phyloP scores from a whole-genome alignment of 2,888 invertebrate species.

The Dasypolia templi region DNA sequence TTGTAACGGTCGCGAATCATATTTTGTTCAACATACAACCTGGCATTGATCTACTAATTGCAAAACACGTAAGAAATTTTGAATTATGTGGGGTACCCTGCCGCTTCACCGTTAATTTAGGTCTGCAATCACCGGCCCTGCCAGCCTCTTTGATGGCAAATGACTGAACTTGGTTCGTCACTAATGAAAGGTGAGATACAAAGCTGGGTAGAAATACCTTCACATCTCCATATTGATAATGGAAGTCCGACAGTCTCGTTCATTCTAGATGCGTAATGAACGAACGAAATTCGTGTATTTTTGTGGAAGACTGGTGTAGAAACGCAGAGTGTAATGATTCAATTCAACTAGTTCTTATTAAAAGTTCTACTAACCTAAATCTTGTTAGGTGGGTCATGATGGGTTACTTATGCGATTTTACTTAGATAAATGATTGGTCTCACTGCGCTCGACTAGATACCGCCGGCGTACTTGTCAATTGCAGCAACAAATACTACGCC shows the following conservation, averaged over 20 bases:
- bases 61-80: conserved; percentile 17
- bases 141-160: conserved; percentile 37
- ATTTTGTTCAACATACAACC: too few relatives aligned
- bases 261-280: background rate
- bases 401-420: background rate
- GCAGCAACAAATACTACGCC: too few relatives aligned
- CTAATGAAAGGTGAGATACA: conserved; percentile 42
- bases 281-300: background rate
- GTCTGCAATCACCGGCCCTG: conserved; percentile 15
- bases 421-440: too few relatives aligned
- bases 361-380: background rate
- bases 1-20: too few relatives aligned
- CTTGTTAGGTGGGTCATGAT: background rate
- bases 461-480: too few relatives aligned
- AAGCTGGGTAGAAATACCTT: conserved; percentile 3
- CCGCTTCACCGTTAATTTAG: conserved; percentile 36
- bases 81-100: too few relatives aligned
- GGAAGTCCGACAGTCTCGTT: background rate
- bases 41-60: too few relatives aligned
- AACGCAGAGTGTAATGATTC: background rate
- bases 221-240: conserved; percentile 16
- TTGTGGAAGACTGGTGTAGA: too few relatives aligned
- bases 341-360: background rate
- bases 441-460: too few relatives aligned
- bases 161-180: conserved; percentile 41